phyloP scores from a whole-genome alignment of 2,113 vertebrate species.

The Dromas ardeola region DNA sequence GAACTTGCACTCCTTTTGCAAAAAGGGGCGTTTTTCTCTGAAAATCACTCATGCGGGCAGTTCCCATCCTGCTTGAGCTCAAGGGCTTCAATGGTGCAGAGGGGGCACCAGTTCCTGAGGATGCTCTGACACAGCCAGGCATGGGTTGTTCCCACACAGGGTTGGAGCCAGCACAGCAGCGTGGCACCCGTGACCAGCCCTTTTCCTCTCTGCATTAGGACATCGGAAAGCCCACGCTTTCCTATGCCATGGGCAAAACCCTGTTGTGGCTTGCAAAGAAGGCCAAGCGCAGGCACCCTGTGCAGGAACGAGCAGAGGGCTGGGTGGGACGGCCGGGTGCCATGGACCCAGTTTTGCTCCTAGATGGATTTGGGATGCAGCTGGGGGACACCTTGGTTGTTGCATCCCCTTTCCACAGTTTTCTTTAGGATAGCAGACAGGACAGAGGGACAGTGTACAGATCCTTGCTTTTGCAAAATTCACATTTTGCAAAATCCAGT shows the following conservation, averaged over 20 bases:
- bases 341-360: background rate
- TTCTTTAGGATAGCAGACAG: background rate
- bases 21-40: background rate
- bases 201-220: background rate
- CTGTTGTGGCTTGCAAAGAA: background rate
- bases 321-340: fast-evolving
- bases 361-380: background rate
- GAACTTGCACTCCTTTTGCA: background rate
- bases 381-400: background rate
- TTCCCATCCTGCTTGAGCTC: background rate
- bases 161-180: fast-evolving
- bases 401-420: background rate
- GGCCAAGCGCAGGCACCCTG: background rate
- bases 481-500: background rate
- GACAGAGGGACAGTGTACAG: background rate
- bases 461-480: background rate
- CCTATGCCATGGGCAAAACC: background rate
- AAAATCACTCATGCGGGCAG: background rate
- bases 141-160: background rate
- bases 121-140: background rate
- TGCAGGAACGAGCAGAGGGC: background rate
- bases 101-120: background rate
- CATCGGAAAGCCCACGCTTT: background rate
- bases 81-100: background rate
- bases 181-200: background rate